Percentiles rank a stretch among this genome's conserved stretches.
phyloP scores from a whole-genome alignment of 2,888 invertebrate genomes.

The Monoplex corrugatus region DNA sequence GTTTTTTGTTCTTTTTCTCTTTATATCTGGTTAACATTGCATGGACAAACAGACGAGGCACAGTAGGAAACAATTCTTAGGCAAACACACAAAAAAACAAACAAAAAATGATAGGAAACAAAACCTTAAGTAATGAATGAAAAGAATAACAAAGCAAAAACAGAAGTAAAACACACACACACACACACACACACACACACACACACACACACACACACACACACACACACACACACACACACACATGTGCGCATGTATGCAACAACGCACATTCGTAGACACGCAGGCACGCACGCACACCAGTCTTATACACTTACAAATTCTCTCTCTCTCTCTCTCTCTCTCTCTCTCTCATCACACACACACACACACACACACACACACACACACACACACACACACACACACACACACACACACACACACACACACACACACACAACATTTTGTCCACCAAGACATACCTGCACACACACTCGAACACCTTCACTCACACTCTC shows the following conservation, averaged over 20 bases:
- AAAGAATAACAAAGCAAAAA: too few relatives aligned
- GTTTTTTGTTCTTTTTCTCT: too few relatives aligned
- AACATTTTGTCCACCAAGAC: too few relatives aligned
- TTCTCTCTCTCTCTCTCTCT: neutral
- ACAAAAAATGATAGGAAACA: too few relatives aligned
- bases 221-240: slow-evolving; percentile 15
- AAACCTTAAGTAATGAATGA: too few relatives aligned
- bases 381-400: neutral
- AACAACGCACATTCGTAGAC: slow-evolving; percentile 2
- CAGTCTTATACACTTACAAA: neutral
- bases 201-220: slow-evolving; percentile 7
- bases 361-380: neutral
- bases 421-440: neutral
- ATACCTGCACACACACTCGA: too few relatives aligned
- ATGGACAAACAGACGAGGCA: too few relatives aligned
- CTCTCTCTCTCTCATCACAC: neutral
- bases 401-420: slow-evolving; percentile 10
- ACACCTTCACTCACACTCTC: too few relatives aligned
- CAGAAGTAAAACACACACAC: too few relatives aligned
- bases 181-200: neutral
- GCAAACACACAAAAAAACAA: too few relatives aligned
- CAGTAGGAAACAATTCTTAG: too few relatives aligned
- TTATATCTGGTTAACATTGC: too few relatives aligned
- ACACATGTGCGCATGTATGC: slow-evolving; percentile 24
- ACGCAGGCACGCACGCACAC: neutral